A percentile compares a stretch with the other conserved stretches of the same genome.
These are phyloP conservation scores for Sinocyclocheilus grahami DNA, from an alignment of 2,113 vertebrate genomes.

Conservation along the genomic window DNA sequence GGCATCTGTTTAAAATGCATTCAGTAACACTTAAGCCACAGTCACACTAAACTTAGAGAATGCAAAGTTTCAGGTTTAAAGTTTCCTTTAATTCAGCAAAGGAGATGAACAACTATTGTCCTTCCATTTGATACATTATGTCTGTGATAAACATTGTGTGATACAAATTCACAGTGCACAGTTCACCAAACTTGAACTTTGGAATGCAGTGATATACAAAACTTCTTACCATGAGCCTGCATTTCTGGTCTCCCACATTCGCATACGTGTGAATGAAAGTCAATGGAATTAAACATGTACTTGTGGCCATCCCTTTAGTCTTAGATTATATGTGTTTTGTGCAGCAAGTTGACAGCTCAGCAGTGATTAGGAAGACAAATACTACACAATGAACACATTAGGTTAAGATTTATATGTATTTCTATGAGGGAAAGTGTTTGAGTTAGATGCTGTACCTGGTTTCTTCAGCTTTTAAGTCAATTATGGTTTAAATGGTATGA, in stretches of 20 bases:
- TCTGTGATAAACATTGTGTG: no score
- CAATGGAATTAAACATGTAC: neutral
- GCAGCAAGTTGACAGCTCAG: no score
- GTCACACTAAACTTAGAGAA: neutral
- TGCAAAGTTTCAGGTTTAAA: neutral
- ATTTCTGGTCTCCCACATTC: neutral
- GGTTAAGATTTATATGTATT: neutral
- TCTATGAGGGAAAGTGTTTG: neutral
- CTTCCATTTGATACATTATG: no score
- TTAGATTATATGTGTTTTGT: neutral
- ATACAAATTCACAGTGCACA: no score
- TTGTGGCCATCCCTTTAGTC: neutral
- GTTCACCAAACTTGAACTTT: no score
- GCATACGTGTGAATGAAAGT: neutral
- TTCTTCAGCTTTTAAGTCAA: neutral
- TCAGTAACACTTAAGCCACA: neutral
- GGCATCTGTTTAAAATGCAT: neutral
- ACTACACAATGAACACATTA: no score
- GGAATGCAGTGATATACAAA: no score
- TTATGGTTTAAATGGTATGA: neutral
- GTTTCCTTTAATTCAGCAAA: neutral
- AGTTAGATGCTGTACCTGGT: neutral
- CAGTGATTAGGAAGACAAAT: neutral
- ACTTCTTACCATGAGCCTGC: neutral
- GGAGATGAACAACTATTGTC: neutral